These are phyloP conservation scores for Lasiommata megera DNA, from an alignment of 2,888 invertebrate genomes.

Conservation along the genomic window DNA sequence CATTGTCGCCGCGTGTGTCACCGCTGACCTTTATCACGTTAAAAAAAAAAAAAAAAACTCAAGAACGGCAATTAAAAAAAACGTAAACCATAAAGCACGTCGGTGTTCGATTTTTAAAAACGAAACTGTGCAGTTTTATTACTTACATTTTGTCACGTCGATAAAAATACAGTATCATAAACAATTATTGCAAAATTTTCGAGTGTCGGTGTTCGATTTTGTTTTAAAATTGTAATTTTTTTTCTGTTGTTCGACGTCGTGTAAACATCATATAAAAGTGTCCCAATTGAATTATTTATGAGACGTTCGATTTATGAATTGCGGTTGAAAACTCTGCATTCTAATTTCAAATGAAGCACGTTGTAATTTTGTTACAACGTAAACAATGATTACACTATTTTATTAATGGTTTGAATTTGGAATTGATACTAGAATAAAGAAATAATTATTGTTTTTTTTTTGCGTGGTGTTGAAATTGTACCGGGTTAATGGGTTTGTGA, in stretches of 20 bases:
- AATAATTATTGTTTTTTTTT: too few species aligned
- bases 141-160: too few species aligned
- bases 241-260: background rate
- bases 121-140: too few species aligned
- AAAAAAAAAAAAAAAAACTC: constrained; percentile 39
- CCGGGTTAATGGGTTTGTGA: too few species aligned
- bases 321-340: background rate
- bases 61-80: constrained; percentile 20
- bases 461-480: too few species aligned
- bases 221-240: constrained; percentile 1
- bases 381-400: background rate
- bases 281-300: background rate
- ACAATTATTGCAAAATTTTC: constrained; percentile 12
- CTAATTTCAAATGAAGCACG: background rate
- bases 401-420: too few species aligned
- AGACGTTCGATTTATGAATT: constrained; percentile 5
- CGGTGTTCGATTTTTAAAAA: background rate
- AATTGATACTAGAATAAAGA: too few species aligned
- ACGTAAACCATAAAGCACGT: background rate
- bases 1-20: constrained; percentile 68
- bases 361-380: background rate
- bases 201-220: constrained; percentile 3
- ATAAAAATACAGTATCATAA: background rate
- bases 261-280: background rate
- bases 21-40: constrained; percentile 38